Evolutionary conservation across 92 coral and sea anemone species (phyloP).

Genomic region (Muricea muricata): DNA sequence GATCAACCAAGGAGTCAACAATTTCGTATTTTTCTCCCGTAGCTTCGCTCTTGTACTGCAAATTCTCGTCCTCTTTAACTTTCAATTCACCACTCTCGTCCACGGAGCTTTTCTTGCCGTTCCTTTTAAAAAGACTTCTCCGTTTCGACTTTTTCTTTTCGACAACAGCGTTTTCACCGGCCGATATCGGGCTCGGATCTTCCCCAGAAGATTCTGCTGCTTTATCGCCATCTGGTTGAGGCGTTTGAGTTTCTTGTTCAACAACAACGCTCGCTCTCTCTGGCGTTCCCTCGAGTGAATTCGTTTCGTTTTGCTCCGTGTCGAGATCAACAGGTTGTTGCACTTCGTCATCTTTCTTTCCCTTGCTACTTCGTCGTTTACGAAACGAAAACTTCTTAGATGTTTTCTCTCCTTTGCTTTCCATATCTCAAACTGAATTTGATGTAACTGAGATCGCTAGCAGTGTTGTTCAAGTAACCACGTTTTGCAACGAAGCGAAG

Average conservation of each 20-base stretch:
- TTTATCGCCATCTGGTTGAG: neutral
- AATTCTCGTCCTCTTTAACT: neutral
- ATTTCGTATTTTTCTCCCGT: neutral
- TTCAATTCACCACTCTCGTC: neutral
- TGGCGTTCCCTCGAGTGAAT: neutral
- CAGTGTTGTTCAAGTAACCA: neutral
- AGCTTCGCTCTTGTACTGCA: no score
- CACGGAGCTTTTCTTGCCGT: neutral
- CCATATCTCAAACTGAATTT: neutral
- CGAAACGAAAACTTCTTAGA: conserved; percentile 35
- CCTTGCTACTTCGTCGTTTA: conserved; percentile 15
- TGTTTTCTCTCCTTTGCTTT: neutral
- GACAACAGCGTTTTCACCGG: neutral
- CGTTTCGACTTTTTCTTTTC: conserved; percentile 1
- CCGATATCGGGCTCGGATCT: neutral
- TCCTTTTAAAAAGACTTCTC: conserved; percentile 8
- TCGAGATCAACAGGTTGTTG: conserved; percentile 46
- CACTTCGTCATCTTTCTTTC: neutral
- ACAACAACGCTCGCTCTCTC: neutral
- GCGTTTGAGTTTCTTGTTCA: neutral
- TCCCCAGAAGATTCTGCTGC: neutral
- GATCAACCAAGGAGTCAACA: neutral
- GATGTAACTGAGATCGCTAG: neutral
- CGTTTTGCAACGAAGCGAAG: neutral
- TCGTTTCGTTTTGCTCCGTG: neutral